Conservation (phyloP, 2,113 vertebrate genomes). For the Ctenodactylus gundi region DNA sequence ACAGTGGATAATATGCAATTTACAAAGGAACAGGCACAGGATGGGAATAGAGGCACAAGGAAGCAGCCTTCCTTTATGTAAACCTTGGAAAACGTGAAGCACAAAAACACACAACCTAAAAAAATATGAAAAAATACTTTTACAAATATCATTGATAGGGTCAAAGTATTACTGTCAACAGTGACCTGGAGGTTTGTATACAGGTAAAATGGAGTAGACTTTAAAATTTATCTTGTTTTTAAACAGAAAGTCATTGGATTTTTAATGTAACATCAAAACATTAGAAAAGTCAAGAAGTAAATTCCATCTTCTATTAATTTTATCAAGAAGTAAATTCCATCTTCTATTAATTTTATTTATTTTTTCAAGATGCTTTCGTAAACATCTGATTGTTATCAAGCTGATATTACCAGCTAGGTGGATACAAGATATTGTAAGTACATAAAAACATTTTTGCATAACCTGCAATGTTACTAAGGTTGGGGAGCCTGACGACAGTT, state of each 20-base stretch:
- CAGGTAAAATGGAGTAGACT: not conserved
- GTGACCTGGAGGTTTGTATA: not conserved
- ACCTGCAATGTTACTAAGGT: no score
- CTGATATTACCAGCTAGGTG: not conserved
- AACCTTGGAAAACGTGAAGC: not conserved
- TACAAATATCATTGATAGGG: not conserved
- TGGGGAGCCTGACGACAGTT: not conserved
- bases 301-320: not conserved
- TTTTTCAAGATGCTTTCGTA: not conserved
- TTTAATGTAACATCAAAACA: not conserved
- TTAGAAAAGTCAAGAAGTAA: not conserved
- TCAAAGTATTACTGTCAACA: not conserved
- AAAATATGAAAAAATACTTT: not conserved
- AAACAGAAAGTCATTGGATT: not conserved
- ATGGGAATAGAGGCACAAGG: no score
- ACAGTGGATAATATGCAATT: not conserved
- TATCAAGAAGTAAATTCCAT: not conserved
- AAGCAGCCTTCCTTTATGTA: not conserved
- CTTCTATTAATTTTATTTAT: not conserved
- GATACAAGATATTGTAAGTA: not conserved
- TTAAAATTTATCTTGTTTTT: not conserved
- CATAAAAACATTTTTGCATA: not conserved
- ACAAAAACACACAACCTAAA: not conserved
- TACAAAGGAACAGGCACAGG: not conserved
- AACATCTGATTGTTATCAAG: not conserved